phyloP scores from a whole-genome alignment of 2,113 vertebrate species.

The Cercocebus atys region DNA sequence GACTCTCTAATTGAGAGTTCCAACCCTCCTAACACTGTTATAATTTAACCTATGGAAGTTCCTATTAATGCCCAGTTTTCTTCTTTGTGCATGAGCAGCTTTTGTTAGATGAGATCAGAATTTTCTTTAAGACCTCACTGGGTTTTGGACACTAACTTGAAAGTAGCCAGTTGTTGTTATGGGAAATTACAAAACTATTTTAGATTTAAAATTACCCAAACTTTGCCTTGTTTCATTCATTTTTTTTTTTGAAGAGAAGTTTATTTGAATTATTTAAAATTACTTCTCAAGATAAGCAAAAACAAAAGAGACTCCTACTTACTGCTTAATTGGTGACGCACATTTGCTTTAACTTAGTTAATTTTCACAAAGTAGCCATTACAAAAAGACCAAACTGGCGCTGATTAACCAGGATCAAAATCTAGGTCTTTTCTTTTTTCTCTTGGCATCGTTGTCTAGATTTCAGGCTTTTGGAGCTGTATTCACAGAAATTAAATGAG shows the following conservation, averaged over 20 bases:
- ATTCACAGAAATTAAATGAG: background rate
- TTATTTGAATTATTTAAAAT: constrained; percentile 1
- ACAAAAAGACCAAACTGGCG: background rate
- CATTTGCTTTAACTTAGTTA: background rate
- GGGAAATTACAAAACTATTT: background rate
- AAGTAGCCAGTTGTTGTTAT: background rate
- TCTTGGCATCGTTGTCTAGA: background rate
- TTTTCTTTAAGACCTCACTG: background rate
- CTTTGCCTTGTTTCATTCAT: background rate
- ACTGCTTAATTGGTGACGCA: background rate
- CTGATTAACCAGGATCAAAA: background rate
- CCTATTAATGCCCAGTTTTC: background rate
- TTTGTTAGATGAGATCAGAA: background rate
- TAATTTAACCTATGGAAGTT: background rate
- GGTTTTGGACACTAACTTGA: background rate
- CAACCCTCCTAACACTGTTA: accelerated
- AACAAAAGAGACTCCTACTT: background rate
- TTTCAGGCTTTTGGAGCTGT: background rate
- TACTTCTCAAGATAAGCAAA: background rate
- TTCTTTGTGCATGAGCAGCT: background rate
- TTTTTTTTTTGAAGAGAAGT: background rate
- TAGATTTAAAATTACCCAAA: background rate
- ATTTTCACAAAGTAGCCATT: constrained; percentile 26
- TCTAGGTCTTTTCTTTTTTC: background rate
- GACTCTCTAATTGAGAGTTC: background rate